Percentiles rank a stretch among this genome's conserved stretches.
Conservation (phyloP, 1,140 invertebrate species). For the Bombus fervidus region DNA sequence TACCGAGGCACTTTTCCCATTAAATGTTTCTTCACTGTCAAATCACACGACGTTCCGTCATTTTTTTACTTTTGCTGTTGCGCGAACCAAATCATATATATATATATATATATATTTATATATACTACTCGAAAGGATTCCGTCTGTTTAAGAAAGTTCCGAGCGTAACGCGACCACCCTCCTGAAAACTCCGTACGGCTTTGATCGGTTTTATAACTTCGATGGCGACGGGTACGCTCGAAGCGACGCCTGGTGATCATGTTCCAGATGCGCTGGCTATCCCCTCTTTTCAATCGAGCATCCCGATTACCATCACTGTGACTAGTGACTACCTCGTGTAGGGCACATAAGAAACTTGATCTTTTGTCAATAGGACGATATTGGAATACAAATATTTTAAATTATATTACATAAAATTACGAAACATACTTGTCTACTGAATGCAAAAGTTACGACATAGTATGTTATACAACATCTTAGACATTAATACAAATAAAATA, state of each 20-base stretch:
- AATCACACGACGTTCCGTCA: slow-evolving; percentile 66
- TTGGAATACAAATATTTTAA: neutral
- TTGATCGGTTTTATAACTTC: slow-evolving; percentile 62
- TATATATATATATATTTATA: slow-evolving; percentile 28
- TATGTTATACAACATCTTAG: neutral
- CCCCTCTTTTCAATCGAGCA: slow-evolving; percentile 22
- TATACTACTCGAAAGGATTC: slow-evolving; percentile 33
- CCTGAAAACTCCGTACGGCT: slow-evolving; percentile 70
- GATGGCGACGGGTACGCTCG: slow-evolving; percentile 41
- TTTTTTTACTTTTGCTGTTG: slow-evolving; percentile 47
- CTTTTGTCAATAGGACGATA: neutral
- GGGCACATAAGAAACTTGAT: slow-evolving; percentile 3
- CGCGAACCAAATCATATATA: slow-evolving; percentile 59
- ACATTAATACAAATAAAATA: neutral
- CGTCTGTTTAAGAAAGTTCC: slow-evolving; percentile 52
- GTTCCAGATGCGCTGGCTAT: slow-evolving; percentile 17
- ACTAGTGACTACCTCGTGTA: neutral
- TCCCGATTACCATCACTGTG: slow-evolving; percentile 13
- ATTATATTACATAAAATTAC: neutral
- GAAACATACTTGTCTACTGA: neutral
- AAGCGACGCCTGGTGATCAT: slow-evolving; percentile 41
- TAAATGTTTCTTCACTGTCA: slow-evolving; percentile 65
- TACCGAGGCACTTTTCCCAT: slow-evolving; percentile 63
- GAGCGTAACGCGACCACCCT: slow-evolving; percentile 70
- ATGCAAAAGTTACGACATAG: neutral